phyloP scores from a whole-genome alignment of 2,888 invertebrate genomes.

The Phaonia tiefii region DNA sequence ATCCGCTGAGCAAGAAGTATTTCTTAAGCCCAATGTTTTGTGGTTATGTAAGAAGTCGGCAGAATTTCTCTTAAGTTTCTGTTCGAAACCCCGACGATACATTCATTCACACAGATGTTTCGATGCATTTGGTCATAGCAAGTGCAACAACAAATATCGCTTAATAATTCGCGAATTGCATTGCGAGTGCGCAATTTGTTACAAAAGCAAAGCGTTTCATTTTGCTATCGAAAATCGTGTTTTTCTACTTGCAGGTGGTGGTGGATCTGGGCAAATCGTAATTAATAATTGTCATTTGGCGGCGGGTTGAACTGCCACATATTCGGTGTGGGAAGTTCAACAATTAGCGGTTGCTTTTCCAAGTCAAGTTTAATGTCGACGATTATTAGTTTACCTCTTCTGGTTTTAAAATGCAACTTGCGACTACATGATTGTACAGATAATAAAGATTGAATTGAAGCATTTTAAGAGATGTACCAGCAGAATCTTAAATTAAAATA shows the following conservation, averaged over 20 bases:
- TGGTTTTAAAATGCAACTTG: too few species aligned
- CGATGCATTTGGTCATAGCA: constrained; percentile 33
- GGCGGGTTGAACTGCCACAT: constrained; percentile 21
- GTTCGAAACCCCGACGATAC: background rate
- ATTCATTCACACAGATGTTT: background rate
- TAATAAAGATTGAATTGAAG: too few species aligned
- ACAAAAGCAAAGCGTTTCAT: background rate
- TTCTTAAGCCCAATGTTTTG: constrained; percentile 3
- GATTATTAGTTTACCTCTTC: too few species aligned
- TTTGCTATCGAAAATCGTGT: background rate
- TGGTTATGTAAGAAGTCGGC: constrained; percentile 41
- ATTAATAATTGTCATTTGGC: constrained; percentile 64
- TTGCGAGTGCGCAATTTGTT: constrained; percentile 29
- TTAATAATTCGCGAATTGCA: constrained; percentile 48
- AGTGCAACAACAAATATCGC: constrained; percentile 34
- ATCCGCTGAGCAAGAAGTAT: constrained; percentile 7
- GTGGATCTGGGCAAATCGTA: constrained; percentile 14
- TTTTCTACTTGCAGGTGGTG: background rate
- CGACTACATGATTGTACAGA: too few species aligned
- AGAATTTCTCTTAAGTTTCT: constrained; percentile 47
- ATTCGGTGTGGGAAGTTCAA: constrained; percentile 62
- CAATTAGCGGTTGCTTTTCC: constrained; percentile 48
- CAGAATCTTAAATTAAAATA: too few species aligned
- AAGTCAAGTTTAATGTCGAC: constrained; percentile 30
- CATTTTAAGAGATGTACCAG: too few species aligned